Percentiles rank a stretch among this genome's conserved stretches.
Evolutionary conservation across 2,113 vertebrate species (phyloP).

Genomic region (Brachypteracias leptosomus): DNA sequence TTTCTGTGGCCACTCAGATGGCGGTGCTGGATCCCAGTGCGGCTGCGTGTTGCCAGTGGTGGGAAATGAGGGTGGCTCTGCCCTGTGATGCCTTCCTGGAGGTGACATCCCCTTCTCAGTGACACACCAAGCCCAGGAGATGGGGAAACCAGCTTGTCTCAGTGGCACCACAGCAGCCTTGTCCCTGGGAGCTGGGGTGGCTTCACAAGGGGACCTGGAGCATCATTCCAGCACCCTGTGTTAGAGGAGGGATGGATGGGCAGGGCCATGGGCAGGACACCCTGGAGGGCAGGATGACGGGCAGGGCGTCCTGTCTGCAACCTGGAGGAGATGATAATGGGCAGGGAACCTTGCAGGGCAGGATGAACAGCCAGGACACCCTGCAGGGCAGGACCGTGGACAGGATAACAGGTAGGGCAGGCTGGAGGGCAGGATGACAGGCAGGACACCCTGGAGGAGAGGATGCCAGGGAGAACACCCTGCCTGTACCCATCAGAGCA

Average conservation of each 20-base stretch:
- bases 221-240: background rate
- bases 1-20: background rate
- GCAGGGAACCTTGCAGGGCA: background rate
- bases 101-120: background rate
- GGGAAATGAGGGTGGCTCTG: fast-evolving
- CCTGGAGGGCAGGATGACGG: fast-evolving
- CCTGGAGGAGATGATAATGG: fast-evolving
- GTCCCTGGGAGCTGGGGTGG: fast-evolving
- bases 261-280: background rate
- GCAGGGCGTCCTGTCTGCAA: background rate
- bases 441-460: background rate
- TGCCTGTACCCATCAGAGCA: background rate
- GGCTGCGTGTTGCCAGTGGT: fast-evolving
- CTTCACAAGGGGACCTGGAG: background rate
- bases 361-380: fast-evolving
- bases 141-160: background rate
- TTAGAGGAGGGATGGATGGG: background rate
- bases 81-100: fast-evolving
- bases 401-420: no score
- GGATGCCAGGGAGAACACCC: background rate
- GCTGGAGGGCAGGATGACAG: background rate
- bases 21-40: fast-evolving
- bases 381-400: fast-evolving
- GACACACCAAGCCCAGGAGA: background rate
- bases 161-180: fast-evolving